Evolutionary conservation across 2,797 vertebrate genomes (phyloP), one percentile per base, ranked within the genome.

Genomic region (Smutsia gigantea): DNA sequence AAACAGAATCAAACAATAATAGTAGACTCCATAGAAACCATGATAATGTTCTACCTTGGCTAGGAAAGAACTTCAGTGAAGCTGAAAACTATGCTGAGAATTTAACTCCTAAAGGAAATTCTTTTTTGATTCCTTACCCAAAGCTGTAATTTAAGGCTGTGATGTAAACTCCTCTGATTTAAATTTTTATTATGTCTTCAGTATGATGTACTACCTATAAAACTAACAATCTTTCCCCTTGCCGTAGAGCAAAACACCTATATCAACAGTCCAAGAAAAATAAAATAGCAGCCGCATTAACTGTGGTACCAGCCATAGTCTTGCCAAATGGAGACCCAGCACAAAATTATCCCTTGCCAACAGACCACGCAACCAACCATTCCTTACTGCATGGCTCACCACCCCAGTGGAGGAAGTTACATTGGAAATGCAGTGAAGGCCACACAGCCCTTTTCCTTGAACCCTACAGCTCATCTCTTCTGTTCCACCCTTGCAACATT

Each of bases 211-310:
- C 17, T 66, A 61, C 49, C 46, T 96, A 69, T 69, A 66, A 95
- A 85, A 79, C 13, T 86, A 55, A 46, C n/a, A 46, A 85, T 86
- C 69, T 85, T 87, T 90, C 79, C 27, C n/a, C 25, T 37, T 77
- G 53, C 57, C 27, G 86, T 87, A 63, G 95, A 93, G 46, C 75
- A 97, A 97, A 81, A 81, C 82, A 97, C 72, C 95, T 49, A 90
- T 72, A 55, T 42, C 49, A 93, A 90, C 23, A 94, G 83, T 55
- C 37, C 71, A 79, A 90, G 42, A 61, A 63, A 49, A 51, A 74
- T 42, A 18, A 68, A 69, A 63, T 0, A 69, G 37, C 15, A 74
- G 61, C 34, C 59, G 9, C 25, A 66, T 18, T 72, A 74, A 83
- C 25, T 31, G 6, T 2, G 34, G 21, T 18, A 23, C 37, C n/a